Percentiles rank a stretch among this genome's conserved stretches.
phyloP scores from a whole-genome alignment of 2,888 invertebrate genomes.

The Scaeva pyrastri region DNA sequence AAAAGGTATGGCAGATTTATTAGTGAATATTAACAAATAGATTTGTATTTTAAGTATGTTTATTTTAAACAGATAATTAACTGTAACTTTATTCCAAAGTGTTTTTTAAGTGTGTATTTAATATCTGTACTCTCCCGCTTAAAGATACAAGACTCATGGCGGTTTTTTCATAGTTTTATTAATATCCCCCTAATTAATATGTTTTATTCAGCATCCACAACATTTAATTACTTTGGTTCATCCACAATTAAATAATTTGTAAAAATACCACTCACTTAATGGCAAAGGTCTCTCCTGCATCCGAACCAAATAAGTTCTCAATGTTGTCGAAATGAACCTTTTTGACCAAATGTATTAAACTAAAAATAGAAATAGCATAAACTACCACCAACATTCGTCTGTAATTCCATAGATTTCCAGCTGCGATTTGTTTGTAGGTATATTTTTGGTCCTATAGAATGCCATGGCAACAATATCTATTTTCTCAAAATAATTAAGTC shows the following conservation, averaged over 20 bases:
- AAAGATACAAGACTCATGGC: neutral
- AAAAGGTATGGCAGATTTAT: too few species aligned
- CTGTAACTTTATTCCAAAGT: too few species aligned
- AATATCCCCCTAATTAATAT: neutral
- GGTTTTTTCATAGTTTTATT: neutral
- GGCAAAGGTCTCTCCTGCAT: neutral
- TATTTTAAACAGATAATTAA: too few species aligned
- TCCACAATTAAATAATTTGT: neutral
- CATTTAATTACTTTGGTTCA: neutral
- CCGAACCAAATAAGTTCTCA: neutral
- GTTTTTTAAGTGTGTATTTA: too few species aligned
- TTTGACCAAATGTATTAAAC: neutral
- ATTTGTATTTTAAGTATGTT: too few species aligned
- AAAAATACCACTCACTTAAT: neutral
- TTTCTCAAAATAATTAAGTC: slow-evolving; percentile 22
- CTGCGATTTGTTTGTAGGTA: neutral
- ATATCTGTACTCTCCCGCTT: neutral
- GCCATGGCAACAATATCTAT: neutral
- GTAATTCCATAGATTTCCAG: neutral
- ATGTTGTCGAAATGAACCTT: neutral
- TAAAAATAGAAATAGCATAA: slow-evolving; percentile 1
- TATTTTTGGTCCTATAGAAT: neutral
- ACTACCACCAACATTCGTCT: neutral
- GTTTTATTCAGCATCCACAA: neutral
- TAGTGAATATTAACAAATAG: too few species aligned